These are phyloP conservation scores for Papilio glaucus DNA, from an alignment of 1,140 invertebrate genomes.

Conservation along the genomic window DNA sequence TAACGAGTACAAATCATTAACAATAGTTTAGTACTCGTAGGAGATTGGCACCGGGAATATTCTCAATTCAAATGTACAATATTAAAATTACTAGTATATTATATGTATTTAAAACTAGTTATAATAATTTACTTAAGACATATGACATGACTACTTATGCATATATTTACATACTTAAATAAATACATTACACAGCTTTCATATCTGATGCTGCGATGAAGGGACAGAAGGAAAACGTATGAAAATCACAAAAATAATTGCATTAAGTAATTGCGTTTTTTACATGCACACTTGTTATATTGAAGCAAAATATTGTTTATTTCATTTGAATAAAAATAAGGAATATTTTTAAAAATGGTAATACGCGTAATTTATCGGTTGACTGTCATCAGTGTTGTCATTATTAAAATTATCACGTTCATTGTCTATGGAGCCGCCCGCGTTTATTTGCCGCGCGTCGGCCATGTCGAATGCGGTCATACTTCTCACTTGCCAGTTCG, in stretches of 20 bases:
- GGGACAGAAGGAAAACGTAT: neutral
- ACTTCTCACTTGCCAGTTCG: constrained; percentile 64
- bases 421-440: constrained; percentile 57
- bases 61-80: constrained; percentile 58
- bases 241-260: neutral
- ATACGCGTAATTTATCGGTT: constrained; percentile 80
- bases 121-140: constrained; percentile 71
- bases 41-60: constrained; percentile 59
- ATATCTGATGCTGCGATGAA: neutral
- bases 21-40: constrained; percentile 36
- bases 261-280: neutral
- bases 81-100: constrained; percentile 44
- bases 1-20: constrained; percentile 30
- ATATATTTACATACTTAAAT: constrained; percentile 65
- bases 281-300: neutral
- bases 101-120: constrained; percentile 62
- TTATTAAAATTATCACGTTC: constrained; percentile 55
- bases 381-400: constrained; percentile 52
- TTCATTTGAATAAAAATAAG: neutral
- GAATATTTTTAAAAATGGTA: constrained; percentile 67
- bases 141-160: constrained; percentile 63
- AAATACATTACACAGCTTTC: constrained; percentile 55
- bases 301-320: neutral
- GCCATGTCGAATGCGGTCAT: no score
- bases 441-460: no score